phyloP scores from a whole-genome alignment of 2,113 vertebrate genomes.

The Pluvianellus socialis region DNA sequence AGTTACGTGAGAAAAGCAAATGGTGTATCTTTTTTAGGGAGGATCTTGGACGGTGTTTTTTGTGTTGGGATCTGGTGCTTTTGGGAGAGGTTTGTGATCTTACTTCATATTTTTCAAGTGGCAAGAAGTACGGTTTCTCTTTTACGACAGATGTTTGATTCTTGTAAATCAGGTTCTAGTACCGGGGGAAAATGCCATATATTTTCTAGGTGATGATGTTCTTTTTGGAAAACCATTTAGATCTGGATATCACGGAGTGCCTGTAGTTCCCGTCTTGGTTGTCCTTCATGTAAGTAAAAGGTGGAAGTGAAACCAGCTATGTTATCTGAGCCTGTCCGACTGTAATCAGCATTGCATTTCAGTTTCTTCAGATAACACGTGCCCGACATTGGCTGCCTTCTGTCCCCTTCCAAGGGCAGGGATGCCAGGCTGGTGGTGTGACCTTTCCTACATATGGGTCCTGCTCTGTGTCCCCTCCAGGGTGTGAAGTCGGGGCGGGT shows the following conservation, averaged over 20 bases:
- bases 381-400: not conserved
- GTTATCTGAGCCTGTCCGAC: not conserved
- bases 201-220: not conserved
- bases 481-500: rapidly evolving
- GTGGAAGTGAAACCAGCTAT: not conserved
- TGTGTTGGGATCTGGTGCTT: not conserved
- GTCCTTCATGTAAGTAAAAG: constrained; percentile 17
- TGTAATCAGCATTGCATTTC: not conserved
- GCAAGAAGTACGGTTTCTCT: not conserved
- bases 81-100: not conserved
- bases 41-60: not conserved
- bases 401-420: not conserved
- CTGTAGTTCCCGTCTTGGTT: not conserved
- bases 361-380: not conserved
- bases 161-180: not conserved
- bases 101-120: not conserved
- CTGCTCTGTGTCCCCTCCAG: not conserved
- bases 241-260: not conserved
- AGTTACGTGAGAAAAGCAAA: not conserved
- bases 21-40: not conserved
- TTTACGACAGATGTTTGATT: rapidly evolving
- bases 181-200: rapidly evolving
- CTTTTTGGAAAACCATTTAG: not conserved
- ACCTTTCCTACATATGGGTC: not conserved
- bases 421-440: not conserved